Evolutionary conservation across 1,140 invertebrate genomes (phyloP).

Genomic region (Sitophilus oryzae): DNA sequence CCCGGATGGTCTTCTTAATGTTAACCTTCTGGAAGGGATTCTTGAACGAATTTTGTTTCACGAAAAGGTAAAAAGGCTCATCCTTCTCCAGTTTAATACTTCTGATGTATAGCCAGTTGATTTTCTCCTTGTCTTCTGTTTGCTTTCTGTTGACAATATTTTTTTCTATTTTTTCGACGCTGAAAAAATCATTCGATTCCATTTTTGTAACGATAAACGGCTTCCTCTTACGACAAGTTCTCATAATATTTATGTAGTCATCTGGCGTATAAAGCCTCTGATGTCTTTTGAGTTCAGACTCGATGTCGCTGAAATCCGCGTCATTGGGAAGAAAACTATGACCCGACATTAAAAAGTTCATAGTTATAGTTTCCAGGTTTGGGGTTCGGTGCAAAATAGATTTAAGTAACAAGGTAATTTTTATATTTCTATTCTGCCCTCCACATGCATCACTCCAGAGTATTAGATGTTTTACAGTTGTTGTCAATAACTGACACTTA

Average conservation of each 20-base stretch:
- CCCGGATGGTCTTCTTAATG: too few species aligned
- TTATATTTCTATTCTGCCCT: conserved; percentile 42
- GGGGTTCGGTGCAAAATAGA: too few species aligned
- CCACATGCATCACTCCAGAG: conserved; percentile 41
- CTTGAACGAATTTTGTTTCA: too few species aligned
- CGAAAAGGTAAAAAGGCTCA: too few species aligned
- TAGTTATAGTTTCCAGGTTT: conserved; percentile 34
- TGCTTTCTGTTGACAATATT: background rate
- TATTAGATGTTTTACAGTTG: conserved; percentile 26
- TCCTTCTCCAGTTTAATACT: too few species aligned
- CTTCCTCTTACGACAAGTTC: conserved; percentile 1
- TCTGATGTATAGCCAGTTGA: background rate
- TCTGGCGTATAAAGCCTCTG: background rate
- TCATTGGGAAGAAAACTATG: conserved; percentile 42
- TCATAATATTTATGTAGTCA: conserved; percentile 8
- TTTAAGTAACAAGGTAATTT: conserved; percentile 39
- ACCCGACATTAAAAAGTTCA: conserved; percentile 36
- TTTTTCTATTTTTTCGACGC: too few species aligned
- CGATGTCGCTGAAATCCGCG: conserved; percentile 38
- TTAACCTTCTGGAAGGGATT: too few species aligned
- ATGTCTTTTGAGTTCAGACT: conserved; percentile 30
- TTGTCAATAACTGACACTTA: conserved; percentile 21
- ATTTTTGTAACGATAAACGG: conserved; percentile 5
- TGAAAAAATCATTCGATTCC: too few species aligned
- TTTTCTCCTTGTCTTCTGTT: too few species aligned